Evolutionary conservation across 2,888 invertebrate species (phyloP).

Genomic region (Opisthograptis luteolata): DNA sequence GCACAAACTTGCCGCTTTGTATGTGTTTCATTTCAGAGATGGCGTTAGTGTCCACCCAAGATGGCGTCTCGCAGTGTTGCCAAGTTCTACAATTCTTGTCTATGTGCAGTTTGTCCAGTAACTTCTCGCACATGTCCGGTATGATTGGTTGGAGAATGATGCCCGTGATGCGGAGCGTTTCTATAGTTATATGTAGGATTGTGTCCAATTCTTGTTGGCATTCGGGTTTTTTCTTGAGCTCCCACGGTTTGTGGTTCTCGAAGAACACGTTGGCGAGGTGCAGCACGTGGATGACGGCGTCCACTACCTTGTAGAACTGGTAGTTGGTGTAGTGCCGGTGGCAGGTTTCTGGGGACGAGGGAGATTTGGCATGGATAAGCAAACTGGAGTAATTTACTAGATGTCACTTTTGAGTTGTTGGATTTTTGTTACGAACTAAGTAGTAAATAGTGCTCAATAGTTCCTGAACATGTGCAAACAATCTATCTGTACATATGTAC

Average conservation of each 20-base stretch:
- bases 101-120: conserved; percentile 88
- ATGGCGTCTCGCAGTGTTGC: conserved; percentile 67
- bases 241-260: conserved; percentile 95
- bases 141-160: conserved; percentile 94
- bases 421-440: too few species aligned
- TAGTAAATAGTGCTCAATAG: too few species aligned
- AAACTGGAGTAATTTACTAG: too few species aligned
- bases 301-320: conserved; percentile 93
- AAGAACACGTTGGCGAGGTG: conserved; percentile 94
- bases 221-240: conserved; percentile 86
- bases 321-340: conserved; percentile 88
- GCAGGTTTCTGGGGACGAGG: conserved; percentile 85
- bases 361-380: too few species aligned
- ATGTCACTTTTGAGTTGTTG: too few species aligned
- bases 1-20: conserved; percentile 70
- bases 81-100: conserved; percentile 58
- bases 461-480: too few species aligned
- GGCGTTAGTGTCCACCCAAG: conserved; percentile 67
- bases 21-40: conserved; percentile 71
- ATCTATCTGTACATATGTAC: too few species aligned
- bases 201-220: conserved; percentile 86
- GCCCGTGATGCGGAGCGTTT: conserved; percentile 88
- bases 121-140: conserved; percentile 87
- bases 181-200: conserved; percentile 92
- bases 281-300: conserved; percentile 89